Evolutionary conservation across 1,140 invertebrate species (phyloP), one percentile per base, ranked within the genome.

Genomic region (Chionoecetes opilio): DNA sequence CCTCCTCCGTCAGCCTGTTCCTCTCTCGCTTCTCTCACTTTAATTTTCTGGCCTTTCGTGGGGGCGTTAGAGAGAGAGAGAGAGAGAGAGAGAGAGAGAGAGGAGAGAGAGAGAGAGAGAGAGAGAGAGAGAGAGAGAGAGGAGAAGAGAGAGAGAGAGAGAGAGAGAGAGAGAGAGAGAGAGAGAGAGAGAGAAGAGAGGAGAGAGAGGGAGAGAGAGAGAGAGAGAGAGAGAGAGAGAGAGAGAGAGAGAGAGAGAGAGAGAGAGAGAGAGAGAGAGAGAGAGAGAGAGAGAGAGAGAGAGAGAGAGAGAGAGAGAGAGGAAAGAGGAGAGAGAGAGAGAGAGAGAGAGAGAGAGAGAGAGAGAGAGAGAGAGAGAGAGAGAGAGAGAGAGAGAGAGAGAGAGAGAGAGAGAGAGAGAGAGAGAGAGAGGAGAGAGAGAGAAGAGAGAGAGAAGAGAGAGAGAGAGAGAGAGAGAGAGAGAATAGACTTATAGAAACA

Each of bases 161-260:
- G 85, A 87, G 90, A 91, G 90, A 91, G 90, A 91, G 90, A 91
- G 90, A 91, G 90, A 91, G 90, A 91, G 90, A 91, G 90, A 91
- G 90, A 91, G 90, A 91, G 90, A 91, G 90, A 91, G 90, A 91
- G 90, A 91, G 90, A 91, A 46, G 75, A 46, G 75, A 46, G 75
- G 90, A 53, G 41, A 91, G 89, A 91, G 53, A 35, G 38, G 82
- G 91, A 92, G 91, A 63, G 53, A 63, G 63, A 34, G 31, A 75
- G 63, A 63, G 32, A 35, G 32, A 63, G 90, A 46, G 90, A 53
- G 46, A 53, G 90, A 82, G 34, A 34, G 63, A 34, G 35, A 37
- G 63, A 35, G 91, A 75, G 53, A 53, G 46, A 91, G 46, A 46
- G 53, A 46, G 89, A 37, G 37, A 38, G 88, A 46, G 41, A 46